phyloP scores from a whole-genome alignment of 2,113 vertebrate genomes.

The Alligator sinensis region DNA sequence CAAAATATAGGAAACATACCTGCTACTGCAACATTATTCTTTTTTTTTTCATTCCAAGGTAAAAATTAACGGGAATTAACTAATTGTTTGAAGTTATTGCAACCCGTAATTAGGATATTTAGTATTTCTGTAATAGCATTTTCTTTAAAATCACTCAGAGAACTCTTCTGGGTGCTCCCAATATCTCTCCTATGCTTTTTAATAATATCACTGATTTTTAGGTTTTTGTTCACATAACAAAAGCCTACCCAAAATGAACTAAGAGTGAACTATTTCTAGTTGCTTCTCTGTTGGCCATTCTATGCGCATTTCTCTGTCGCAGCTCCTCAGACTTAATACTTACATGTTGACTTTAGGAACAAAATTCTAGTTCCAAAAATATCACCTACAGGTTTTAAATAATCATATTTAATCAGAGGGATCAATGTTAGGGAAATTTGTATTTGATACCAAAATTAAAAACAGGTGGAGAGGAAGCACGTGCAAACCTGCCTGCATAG shows the following conservation, averaged over 20 bases:
- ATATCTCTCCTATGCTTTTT: background rate
- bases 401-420: background rate
- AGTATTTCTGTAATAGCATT: background rate
- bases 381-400: background rate
- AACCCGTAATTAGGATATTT: background rate
- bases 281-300: background rate
- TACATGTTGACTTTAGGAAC: background rate
- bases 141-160: background rate
- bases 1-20: background rate
- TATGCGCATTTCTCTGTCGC: background rate
- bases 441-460: background rate
- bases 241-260: background rate
- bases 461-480: background rate
- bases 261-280: background rate
- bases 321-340: background rate
- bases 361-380: background rate
- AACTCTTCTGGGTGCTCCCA: background rate
- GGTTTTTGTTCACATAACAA: background rate
- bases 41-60: background rate
- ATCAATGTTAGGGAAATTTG: background rate
- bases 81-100: background rate
- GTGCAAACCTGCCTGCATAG: background rate
- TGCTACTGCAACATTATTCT: background rate
- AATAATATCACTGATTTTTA: background rate
- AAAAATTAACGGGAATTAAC: background rate